Evolutionary conservation across 1,140 invertebrate genomes (phyloP).

Genomic region (Cotesia glomerata): DNA sequence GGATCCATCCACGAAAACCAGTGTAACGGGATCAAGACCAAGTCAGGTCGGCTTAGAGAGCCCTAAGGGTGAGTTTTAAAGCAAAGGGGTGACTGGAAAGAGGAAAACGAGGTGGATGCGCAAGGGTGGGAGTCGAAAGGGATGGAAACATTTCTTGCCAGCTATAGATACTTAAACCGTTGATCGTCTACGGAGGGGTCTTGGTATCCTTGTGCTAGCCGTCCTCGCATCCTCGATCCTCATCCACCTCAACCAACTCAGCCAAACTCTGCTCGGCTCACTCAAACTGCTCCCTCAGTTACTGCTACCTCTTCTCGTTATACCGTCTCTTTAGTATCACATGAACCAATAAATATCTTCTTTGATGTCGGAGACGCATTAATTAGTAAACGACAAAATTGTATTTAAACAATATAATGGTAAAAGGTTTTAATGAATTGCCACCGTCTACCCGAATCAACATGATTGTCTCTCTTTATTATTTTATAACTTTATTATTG

Average conservation of each 20-base stretch:
- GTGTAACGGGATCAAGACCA: background rate
- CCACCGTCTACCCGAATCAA: background rate
- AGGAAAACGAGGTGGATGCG: too few relatives aligned
- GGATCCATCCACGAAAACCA: conserved; percentile 13
- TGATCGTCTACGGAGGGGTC: too few relatives aligned
- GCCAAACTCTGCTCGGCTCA: too few relatives aligned
- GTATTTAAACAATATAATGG: conserved; percentile 64
- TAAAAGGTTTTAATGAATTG: background rate
- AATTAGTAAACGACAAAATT: conserved; percentile 67
- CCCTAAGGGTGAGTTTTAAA: too few relatives aligned
- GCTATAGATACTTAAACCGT: too few relatives aligned
- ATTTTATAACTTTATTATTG: too few relatives aligned
- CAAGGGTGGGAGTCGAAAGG: too few relatives aligned
- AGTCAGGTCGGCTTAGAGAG: too few relatives aligned
- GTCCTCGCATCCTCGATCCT: background rate
- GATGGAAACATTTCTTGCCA: too few relatives aligned
- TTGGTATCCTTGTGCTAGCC: too few relatives aligned
- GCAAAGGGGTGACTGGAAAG: too few relatives aligned
- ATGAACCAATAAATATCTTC: conserved; percentile 66
- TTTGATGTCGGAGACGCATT: conserved; percentile 62
- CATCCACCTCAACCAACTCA: background rate
- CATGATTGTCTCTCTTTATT: too few relatives aligned
- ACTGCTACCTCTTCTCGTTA: conserved; percentile 57
- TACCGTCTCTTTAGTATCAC: conserved; percentile 64
- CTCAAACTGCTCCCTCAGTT: background rate